Evolutionary conservation across 1,140 invertebrate genomes (phyloP), one percentile per base, ranked within the genome.

Genomic region (Camponotus vicinus): DNA sequence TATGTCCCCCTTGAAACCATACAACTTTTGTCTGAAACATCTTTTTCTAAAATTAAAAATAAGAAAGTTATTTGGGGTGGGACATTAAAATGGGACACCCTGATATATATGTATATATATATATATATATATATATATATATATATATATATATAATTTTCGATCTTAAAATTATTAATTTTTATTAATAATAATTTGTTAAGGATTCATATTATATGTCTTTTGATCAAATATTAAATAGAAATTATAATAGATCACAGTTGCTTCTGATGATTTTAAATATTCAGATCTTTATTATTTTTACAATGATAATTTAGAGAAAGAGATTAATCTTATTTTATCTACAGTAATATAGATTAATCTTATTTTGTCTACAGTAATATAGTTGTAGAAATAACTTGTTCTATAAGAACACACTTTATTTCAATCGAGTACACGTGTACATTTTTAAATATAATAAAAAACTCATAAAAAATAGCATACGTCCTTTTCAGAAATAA

Each of bases 391-490:
- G 11, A 45, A 52, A 52, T 52, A 49, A 79, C 13, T 52, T 37
- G 11, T 9, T 66, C 32, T 11, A 0, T 0, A 52, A 18, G 18
- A 7, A 5, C 1, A 1, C 13, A 32, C 8, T 66, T 52, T 79
- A 79, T 37, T 37, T 52, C n/a, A 45, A 1, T 37, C 34, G 11
- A 21, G n/a, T 40, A 52, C 42, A 79, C 32, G n/a, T 49, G 42
- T 66, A 3, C 6, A 11, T 37, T 57, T 27, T n/a, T 4, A 15
- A 80, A 69, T 8, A 45, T 52, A 1, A 40, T 9, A 37, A 13
- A 55, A 21, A 42, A 5, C 15, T 71, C 37, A 32, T 71, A 2
- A 42, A 80, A 32, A 80, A 42, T 70, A 55, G 57, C 15, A 40
- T 55, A 15, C 11, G 21, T 9, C 34, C 5, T 63, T 37, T 67